Base-by-base conservation (phyloP, 2,888 invertebrate species). In the Orthonychiurus folsomi region DNA sequence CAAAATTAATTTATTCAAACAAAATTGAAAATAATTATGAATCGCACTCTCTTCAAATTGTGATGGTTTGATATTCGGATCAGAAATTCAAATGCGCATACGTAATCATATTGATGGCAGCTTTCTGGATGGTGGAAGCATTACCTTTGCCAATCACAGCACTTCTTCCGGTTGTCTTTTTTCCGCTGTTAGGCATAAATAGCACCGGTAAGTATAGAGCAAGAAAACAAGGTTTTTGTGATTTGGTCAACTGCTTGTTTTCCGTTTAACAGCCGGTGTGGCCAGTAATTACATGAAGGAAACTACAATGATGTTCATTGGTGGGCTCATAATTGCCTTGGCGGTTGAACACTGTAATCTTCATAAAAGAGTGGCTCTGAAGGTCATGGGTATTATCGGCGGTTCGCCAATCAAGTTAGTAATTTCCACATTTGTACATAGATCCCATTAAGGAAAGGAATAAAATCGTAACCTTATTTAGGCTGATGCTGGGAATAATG, bases 51-150 rank as follows among this genome's bases (percentile, higher is more conserved):
- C 48, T 15, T 47, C 26, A 15, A 15, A 55, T 55, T 9, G 15
- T 23, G 23, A 55, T 3, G n/a, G 26, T 24, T 3, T 52, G n/a
- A 9, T 24, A 9, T 23, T 23, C 26, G 24, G 26, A n/a, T n/a
- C 77, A 85, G 81, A 83, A 83, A 64, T 83, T 81, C 75, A 80
- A 85, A 79, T 91, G 90, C 74, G 84, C 88, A 76, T 91, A 87
- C 76, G 85, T 89, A 25, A 85, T 92, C 0, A 75, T 86, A 1
- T 79, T 90, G 66, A 91, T 92, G 91, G 87, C 89, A 0, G 80
- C 86, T 27, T 89, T 83, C 77, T 90, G 90, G 90, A 88, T 90
- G 67, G 83, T 88, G 48, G 91, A 92, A 76, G 85, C 86, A 0
- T 77, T 92, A 0, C 92, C 91, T 0, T 78, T 91, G 2, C 87